Percentiles rank a stretch among this genome's conserved stretches.
Evolutionary conservation across 2,113 vertebrate species (phyloP).

Genomic region (Passer domesticus): DNA sequence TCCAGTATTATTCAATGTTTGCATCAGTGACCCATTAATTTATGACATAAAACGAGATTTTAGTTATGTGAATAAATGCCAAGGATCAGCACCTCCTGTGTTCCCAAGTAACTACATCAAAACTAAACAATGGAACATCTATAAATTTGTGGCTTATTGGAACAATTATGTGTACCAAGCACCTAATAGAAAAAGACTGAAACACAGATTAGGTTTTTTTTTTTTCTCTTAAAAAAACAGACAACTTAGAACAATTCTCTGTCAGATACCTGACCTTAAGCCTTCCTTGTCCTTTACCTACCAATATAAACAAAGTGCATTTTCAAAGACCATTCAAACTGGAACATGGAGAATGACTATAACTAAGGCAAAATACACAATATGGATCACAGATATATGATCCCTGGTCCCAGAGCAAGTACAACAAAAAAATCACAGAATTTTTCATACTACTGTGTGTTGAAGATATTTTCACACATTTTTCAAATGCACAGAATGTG

Average conservation of each 20-base stretch:
- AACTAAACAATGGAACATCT: background rate
- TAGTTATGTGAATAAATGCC: background rate
- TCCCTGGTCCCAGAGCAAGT: background rate
- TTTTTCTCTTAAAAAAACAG: background rate
- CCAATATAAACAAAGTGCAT: background rate
- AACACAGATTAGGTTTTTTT: background rate
- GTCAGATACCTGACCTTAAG: background rate
- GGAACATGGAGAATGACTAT: accelerated
- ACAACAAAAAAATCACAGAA: background rate
- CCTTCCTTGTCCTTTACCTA: background rate
- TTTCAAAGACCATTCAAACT: background rate
- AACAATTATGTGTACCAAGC: background rate
- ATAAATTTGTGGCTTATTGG: background rate
- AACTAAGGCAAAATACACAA: background rate
- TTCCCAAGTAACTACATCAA: background rate
- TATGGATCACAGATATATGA: background rate
- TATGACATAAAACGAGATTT: background rate
- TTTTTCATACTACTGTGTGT: accelerated
- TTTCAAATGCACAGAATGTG: background rate
- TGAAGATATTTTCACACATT: background rate
- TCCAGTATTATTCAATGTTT: background rate
- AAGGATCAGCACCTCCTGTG: background rate
- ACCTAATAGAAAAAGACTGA: background rate
- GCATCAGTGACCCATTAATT: background rate
- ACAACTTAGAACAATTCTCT: background rate